A percentile compares a stretch with the other conserved stretches of the same genome.
Conservation (phyloP, 2,113 vertebrate genomes). For the Cathartes aura region DNA sequence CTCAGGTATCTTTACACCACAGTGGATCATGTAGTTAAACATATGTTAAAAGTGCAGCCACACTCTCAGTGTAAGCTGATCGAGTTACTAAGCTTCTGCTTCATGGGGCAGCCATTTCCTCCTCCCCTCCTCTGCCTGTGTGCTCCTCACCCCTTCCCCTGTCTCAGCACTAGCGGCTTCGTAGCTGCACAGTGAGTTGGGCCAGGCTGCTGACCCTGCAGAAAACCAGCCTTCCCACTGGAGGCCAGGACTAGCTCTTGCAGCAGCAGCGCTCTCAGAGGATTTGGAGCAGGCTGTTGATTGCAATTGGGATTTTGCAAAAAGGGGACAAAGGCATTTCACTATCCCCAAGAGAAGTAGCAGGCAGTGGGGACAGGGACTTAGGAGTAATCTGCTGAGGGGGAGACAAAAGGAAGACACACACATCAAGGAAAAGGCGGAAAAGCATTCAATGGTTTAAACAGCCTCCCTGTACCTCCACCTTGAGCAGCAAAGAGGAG, state of each 20-base stretch:
- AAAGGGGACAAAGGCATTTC: background rate
- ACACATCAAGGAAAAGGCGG: background rate
- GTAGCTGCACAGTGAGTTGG: accelerated
- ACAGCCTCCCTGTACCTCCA: background rate
- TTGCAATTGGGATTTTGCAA: background rate
- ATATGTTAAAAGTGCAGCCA: background rate
- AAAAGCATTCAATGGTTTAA: background rate
- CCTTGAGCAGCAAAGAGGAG: background rate
- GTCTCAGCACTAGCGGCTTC: accelerated
- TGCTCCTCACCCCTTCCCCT: background rate
- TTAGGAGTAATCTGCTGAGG: background rate
- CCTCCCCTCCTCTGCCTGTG: background rate
- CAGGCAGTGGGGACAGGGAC: background rate
- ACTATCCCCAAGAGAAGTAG: background rate
- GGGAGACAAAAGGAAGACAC: background rate
- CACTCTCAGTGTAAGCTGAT: background rate
- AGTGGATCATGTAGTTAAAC: background rate
- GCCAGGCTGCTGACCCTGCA: background rate
- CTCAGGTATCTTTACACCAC: background rate
- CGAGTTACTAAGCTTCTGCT: background rate
- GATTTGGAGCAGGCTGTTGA: background rate
- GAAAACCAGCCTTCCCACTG: background rate
- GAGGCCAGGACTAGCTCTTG: background rate
- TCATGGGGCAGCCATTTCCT: background rate
- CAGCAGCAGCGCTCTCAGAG: background rate